Conservation (phyloP, 2,888 invertebrate genomes). For the Diplazon laetatorius region DNA sequence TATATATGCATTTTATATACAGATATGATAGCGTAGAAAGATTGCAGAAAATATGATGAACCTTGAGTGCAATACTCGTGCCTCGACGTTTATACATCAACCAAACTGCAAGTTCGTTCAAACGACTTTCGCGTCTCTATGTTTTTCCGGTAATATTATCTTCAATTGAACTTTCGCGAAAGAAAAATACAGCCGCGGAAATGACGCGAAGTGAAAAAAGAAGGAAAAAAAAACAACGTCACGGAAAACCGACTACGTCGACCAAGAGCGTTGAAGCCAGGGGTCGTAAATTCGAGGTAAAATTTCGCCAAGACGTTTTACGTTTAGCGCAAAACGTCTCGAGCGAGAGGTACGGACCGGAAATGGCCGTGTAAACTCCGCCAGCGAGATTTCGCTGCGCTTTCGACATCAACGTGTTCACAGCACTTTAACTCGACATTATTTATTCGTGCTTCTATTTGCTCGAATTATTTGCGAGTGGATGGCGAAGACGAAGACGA, state of each 20-base stretch:
- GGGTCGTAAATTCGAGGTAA: constrained; percentile 27
- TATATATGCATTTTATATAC: too few relatives aligned
- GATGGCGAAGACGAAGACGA: constrained; percentile 20
- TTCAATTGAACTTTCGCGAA: constrained; percentile 1
- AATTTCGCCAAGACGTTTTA: constrained; percentile 32
- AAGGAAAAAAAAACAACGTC: too few relatives aligned
- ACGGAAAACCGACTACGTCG: too few relatives aligned
- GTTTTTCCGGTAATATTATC: constrained; percentile 1
- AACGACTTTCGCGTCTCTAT: too few relatives aligned
- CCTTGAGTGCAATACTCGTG: too few relatives aligned
- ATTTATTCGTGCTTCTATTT: constrained; percentile 41
- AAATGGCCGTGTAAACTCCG: constrained; percentile 31
- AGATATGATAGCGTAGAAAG: too few relatives aligned
- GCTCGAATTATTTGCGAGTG: background rate
- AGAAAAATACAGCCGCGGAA: constrained; percentile 6
- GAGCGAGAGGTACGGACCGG: background rate
- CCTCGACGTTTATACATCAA: too few relatives aligned
- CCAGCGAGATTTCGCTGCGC: constrained; percentile 29
- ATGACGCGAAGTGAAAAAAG: constrained; percentile 2
- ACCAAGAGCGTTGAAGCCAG: constrained; percentile 9
- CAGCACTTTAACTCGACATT: constrained; percentile 38
- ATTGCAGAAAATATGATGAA: too few relatives aligned
- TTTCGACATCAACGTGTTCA: constrained; percentile 5
- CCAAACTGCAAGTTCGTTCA: too few relatives aligned
- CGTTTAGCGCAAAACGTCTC: background rate